phyloP scores from a whole-genome alignment of 2,888 invertebrate genomes.

The Sabellastarte sp. region DNA sequence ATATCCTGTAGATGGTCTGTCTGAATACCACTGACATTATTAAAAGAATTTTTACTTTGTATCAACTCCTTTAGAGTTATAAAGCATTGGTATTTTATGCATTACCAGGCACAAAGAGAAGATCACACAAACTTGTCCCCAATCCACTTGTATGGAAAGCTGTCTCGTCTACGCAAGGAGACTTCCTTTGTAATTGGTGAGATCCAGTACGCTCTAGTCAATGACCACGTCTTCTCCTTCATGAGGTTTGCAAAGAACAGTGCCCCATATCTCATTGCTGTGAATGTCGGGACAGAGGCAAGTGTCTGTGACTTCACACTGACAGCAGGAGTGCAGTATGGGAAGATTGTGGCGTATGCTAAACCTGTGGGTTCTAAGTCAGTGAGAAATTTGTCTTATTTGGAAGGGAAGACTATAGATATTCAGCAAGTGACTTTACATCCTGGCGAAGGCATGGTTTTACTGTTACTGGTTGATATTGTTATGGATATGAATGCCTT shows the following conservation, averaged over 20 bases:
- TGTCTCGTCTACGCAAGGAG: slow-evolving; percentile 37
- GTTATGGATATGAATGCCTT: slow-evolving; percentile 1
- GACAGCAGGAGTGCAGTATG: slow-evolving; percentile 19
- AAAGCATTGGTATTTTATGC: neutral
- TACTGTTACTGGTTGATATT: slow-evolving; percentile 26
- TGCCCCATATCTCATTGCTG: slow-evolving; percentile 40
- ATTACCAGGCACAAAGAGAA: neutral
- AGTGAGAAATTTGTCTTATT: neutral
- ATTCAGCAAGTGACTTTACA: slow-evolving; percentile 32
- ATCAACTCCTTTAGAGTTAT: neutral
- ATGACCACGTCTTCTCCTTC: slow-evolving; percentile 46
- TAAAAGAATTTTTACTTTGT: neutral
- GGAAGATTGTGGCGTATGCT: slow-evolving; percentile 20
- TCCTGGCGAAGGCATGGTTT: slow-evolving; percentile 44
- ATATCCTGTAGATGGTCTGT: no score
- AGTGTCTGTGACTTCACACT: slow-evolving; percentile 34
- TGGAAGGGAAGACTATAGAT: slow-evolving; percentile 17
- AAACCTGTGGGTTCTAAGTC: slow-evolving; percentile 15
- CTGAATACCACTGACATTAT: neutral
- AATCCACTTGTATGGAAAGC: slow-evolving; percentile 29
- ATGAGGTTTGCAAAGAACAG: slow-evolving; percentile 30
- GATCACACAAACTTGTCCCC: slow-evolving; percentile 17
- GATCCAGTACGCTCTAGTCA: slow-evolving; percentile 32
- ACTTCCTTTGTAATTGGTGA: slow-evolving; percentile 42
- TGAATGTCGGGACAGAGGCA: slow-evolving; percentile 41